These are phyloP conservation scores for Phocoena phocoena DNA, from an alignment of 2,113 vertebrate species.

Conservation along the genomic window DNA sequence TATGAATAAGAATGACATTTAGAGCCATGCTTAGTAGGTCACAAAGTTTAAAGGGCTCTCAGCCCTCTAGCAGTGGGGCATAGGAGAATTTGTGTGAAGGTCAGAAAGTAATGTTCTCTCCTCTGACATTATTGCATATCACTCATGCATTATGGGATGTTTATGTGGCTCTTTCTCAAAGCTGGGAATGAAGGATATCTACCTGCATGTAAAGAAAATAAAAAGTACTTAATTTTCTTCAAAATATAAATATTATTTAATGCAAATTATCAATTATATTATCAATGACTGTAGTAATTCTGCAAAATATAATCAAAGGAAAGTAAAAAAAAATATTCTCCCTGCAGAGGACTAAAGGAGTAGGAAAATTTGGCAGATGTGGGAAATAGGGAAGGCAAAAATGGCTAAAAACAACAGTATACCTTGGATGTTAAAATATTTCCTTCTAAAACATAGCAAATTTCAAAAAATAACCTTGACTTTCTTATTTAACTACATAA, in stretches of 20 bases:
- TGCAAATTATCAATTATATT: neutral
- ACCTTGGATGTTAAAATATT: conserved; percentile 22
- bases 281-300: neutral
- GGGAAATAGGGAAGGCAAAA: neutral
- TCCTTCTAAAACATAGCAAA: neutral
- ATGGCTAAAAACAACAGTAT: neutral
- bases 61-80: conserved; percentile 26
- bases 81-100: conserved; percentile 56
- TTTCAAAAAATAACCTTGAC: neutral
- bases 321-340: conserved; percentile 39
- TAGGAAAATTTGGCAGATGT: neutral
- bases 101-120: conserved; percentile 57
- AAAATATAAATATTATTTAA: conserved; percentile 20
- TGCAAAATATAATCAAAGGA: neutral
- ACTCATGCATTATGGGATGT: conserved; percentile 1
- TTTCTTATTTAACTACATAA: neutral
- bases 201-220: conserved; percentile 9
- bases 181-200: neutral
- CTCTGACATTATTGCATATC: conserved; percentile 24
- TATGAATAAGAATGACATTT: conserved; percentile 75
- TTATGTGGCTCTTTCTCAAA: conserved; percentile 32
- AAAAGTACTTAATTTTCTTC: neutral
- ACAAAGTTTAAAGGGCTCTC: conserved; percentile 66
- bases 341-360: neutral
- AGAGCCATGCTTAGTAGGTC: conserved; percentile 65